A percentile compares a stretch with the other conserved stretches of the same genome.
These are phyloP conservation scores for Ametastegia equiseti DNA, from an alignment of 2,888 invertebrate genomes.

Conservation along the genomic window DNA sequence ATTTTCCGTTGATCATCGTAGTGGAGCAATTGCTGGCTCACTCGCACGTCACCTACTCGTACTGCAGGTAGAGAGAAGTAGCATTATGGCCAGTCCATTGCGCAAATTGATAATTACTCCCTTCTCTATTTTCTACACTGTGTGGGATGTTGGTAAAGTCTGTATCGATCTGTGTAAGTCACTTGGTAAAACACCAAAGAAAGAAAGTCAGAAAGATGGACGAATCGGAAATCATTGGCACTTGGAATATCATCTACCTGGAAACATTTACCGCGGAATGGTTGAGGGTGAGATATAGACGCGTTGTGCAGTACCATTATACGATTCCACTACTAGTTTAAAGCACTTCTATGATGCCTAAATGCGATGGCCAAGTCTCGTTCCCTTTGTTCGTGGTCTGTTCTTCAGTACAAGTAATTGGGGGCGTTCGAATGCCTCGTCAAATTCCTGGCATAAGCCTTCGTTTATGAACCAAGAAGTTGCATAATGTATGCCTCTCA, in stretches of 20 bases:
- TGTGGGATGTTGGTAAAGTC: too few species aligned
- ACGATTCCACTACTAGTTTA: too few species aligned
- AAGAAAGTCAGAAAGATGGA: too few species aligned
- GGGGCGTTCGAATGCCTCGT: conserved; percentile 55
- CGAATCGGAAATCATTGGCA: too few species aligned
- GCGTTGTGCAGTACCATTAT: background rate
- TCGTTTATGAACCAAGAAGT: conserved; percentile 72
- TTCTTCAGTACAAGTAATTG: conserved; percentile 15
- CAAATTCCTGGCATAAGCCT: conserved; percentile 65
- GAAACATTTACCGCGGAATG: background rate
- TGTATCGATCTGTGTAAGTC: too few species aligned
- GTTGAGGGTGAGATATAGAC: background rate
- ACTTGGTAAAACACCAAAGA: too few species aligned
- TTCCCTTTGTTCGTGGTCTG: conserved; percentile 2
- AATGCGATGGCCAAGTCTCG: background rate
- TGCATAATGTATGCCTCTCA: conserved; percentile 70
- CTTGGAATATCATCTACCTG: too few species aligned
- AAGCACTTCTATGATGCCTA: too few species aligned
- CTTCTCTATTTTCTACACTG: background rate
- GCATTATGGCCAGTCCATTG: background rate
- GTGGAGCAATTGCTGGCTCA: too few species aligned
- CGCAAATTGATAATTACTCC: conserved; percentile 19
- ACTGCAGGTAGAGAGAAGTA: background rate
- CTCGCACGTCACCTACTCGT: too few species aligned
- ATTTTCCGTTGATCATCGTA: too few species aligned